These are phyloP conservation scores for Hipparchia sbordonii DNA, from an alignment of 2,888 invertebrate species.

Conservation along the genomic window DNA sequence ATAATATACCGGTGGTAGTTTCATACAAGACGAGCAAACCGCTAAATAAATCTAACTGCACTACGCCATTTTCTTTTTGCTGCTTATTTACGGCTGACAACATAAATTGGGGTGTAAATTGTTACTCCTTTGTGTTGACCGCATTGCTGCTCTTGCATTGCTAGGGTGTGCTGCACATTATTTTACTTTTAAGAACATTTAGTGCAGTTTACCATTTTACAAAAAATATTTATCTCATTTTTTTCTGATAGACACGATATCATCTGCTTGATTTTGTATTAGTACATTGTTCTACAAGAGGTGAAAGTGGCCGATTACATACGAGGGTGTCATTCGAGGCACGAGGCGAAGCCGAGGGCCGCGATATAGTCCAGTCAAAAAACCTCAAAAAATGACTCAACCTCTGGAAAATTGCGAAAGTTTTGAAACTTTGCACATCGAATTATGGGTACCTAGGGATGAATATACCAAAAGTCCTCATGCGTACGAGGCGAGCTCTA, in stretches of 20 bases:
- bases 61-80: conserved; percentile 42
- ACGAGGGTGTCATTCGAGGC: too few species aligned
- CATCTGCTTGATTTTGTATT: neutral
- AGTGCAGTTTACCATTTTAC: neutral
- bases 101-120: conserved; percentile 44
- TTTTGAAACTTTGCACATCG: too few species aligned
- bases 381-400: too few species aligned
- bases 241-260: neutral
- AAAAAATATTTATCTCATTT: neutral
- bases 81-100: conserved; percentile 44
- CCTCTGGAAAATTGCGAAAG: too few species aligned
- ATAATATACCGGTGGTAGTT: conserved; percentile 26
- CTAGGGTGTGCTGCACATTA: conserved; percentile 14
- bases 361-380: too few species aligned
- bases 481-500: too few species aligned
- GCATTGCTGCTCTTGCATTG: conserved; percentile 15
- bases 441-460: too few species aligned
- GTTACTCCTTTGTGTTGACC: conserved; percentile 36
- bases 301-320: too few species aligned
- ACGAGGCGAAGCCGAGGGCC: too few species aligned
- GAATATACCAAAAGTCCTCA: too few species aligned
- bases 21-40: conserved; percentile 37
- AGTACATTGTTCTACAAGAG: too few species aligned
- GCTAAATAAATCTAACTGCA: conserved; percentile 43
- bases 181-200: conserved; percentile 12